Evolutionary conservation across 2,888 invertebrate species (phyloP), one percentile per base, ranked within the genome.

Genomic region (Drosophila multiciliata): DNA sequence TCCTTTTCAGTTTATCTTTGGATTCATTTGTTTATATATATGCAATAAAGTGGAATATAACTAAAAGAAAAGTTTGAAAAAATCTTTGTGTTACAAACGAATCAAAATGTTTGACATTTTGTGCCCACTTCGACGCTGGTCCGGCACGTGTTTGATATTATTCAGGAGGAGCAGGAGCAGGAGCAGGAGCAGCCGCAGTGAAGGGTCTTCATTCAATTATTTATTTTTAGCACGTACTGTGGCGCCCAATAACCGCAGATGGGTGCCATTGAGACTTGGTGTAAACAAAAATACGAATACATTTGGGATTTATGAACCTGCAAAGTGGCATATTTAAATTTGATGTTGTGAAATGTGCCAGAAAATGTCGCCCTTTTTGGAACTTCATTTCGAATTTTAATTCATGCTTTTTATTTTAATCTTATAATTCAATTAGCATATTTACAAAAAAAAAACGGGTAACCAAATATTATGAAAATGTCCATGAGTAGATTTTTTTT

Each of bases 181-280:
- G 23, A 23, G 23, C 23, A 23, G 23, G 26, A 26, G 26, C 26
- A 26, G 23, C 2, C 1, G 38, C 57, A 59, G 40, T 50, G 72
- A 60, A 65, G 61, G 58, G 49, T 77, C 75, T 73, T 23, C 48
- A 11, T 60, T 73, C 66, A 62, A 60, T 75, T 75, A 78, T 78
- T 78, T 75, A 78, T 75, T 75, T 75, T 75, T 63, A 75, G 66
- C 75, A 75, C 75, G 75, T 75, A 78, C 73, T 63, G 59, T 78
- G 75, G 66, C 78, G 78, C 75, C 62, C 66, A 78, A 75, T 78
- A 78, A 78, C 78, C 62, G 78, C 75, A 78, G 59, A 54, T 75
- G 65, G 57, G 49, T 45, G 64, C 64, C 71, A 65, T 65, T 45
- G 72, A 73, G 73, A 63, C 73, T 59, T 52, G 55, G 48, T 60